These are phyloP conservation scores for Equus przewalskii DNA, from an alignment of 2,113 vertebrate species.

Conservation along the genomic window DNA sequence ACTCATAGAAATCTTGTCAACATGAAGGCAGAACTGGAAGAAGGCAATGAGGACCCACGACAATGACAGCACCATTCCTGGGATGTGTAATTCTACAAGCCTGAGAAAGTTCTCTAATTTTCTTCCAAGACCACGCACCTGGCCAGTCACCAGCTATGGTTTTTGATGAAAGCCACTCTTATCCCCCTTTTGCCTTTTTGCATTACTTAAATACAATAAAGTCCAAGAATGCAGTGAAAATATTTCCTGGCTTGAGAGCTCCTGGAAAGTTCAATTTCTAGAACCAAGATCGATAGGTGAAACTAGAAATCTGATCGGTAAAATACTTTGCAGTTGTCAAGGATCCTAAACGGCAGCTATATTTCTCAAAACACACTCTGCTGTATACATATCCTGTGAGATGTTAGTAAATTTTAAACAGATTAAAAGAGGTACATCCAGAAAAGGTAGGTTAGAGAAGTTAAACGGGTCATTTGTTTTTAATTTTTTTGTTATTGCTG, in stretches of 20 bases:
- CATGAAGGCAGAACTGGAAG: neutral
- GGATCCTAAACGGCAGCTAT: neutral
- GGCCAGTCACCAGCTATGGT: neutral
- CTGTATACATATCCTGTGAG: neutral
- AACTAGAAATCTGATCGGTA: neutral
- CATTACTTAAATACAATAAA: neutral
- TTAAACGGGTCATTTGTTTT: neutral
- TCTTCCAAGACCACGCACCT: neutral
- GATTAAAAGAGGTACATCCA: neutral
- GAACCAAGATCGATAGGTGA: neutral
- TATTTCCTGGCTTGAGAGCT: neutral
- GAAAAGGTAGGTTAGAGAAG: neutral
- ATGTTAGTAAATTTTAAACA: neutral
- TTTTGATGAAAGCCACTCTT: neutral
- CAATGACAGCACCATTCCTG: too few species aligned
- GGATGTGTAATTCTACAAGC: neutral
- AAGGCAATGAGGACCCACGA: accelerated
- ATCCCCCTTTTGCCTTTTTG: neutral
- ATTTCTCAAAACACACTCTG: neutral
- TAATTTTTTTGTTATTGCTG: neutral
- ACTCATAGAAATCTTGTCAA: neutral
- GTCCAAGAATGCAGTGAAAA: neutral
- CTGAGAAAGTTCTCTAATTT: neutral
- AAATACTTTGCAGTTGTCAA: neutral
- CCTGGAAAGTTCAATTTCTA: neutral